Evolutionary conservation across 2,888 invertebrate genomes (phyloP).

Genomic region (Cephus nigrinus): DNA sequence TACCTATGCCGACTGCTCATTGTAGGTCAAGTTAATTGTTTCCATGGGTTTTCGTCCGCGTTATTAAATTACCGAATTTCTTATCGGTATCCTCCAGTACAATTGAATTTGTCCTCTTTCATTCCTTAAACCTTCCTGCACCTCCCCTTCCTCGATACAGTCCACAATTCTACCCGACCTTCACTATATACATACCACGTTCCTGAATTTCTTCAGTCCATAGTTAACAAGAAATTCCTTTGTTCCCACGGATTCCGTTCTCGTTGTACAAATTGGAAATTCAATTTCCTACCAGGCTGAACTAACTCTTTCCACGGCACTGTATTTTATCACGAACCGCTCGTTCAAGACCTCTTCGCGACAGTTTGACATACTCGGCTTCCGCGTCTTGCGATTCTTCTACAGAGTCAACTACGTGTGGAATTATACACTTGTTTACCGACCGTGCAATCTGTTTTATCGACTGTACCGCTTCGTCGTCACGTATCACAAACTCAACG

Average conservation of each 20-base stretch:
- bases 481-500: too few species aligned
- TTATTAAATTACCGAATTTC: background rate
- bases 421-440: background rate
- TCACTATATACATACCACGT: background rate
- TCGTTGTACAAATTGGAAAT: conserved; percentile 21
- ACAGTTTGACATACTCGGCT: background rate
- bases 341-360: background rate
- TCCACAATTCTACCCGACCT: too few species aligned
- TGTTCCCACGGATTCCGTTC: background rate
- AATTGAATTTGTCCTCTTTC: background rate
- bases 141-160: background rate
- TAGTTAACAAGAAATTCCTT: conserved; percentile 11
- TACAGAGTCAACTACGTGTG: background rate
- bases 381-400: background rate
- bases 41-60: background rate
- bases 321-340: background rate
- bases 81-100: background rate
- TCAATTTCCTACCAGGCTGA: conserved; percentile 14
- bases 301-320: background rate
- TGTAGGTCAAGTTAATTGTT: background rate
- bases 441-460: background rate
- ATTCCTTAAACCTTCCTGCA: background rate
- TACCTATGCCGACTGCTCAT: background rate
- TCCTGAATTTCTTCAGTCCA: background rate
- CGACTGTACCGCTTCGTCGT: too few species aligned